A percentile compares a stretch with the other conserved stretches of the same genome.
Evolutionary conservation across 2,113 vertebrate species (phyloP).

Genomic region (Felis catus): F.catus_Fca126_mat1.0 CM031421.1:51510501-51511000

Average conservation of each 20-base stretch:
- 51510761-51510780: background rate
- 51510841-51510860: background rate
- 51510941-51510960: background rate
- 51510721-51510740: background rate
- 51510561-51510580: too few species aligned
- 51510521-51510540: background rate
- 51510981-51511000: background rate
- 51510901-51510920: background rate
- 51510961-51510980: background rate
- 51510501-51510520: background rate
- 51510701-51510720: background rate
- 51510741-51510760: background rate
- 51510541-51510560: background rate
- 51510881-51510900: background rate
- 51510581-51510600: fast-evolving
- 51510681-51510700: background rate
- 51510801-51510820: background rate
- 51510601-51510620: background rate
- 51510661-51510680: background rate
- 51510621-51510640: background rate
- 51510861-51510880: background rate
- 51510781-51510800: background rate
- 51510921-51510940: background rate
- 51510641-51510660: background rate
- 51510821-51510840: background rate